Conservation (phyloP, 2,888 invertebrate species). For the Ophion ellenae region DNA sequence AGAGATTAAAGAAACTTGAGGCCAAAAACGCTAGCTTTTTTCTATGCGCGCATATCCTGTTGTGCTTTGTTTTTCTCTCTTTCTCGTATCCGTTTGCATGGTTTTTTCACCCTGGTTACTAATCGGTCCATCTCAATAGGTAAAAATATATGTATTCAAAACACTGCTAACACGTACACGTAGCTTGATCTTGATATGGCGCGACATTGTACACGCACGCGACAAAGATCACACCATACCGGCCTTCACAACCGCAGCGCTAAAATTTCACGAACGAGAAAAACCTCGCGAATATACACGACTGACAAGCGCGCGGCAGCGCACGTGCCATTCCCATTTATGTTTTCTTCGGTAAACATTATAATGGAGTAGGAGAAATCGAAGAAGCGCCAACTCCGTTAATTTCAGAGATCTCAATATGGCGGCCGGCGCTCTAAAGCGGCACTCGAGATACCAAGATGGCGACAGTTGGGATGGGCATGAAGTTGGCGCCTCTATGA, state of each 20-base stretch:
- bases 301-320: constrained; percentile 48
- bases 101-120: constrained; percentile 19
- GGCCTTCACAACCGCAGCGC: constrained; percentile 19
- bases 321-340: constrained; percentile 24
- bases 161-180: constrained; percentile 42
- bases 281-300: constrained; percentile 1
- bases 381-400: not conserved
- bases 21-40: constrained; percentile 20
- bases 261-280: constrained; percentile 10
- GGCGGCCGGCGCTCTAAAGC: not conserved
- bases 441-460: not conserved
- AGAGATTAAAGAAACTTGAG: constrained; percentile 11
- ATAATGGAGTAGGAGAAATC: not conserved
- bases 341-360: not conserved
- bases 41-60: constrained; percentile 27
- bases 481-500: not conserved
- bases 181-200: constrained; percentile 41
- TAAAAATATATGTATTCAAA: not conserved
- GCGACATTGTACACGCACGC: not conserved
- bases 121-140: not conserved
- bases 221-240: not conserved
- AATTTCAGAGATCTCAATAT: not conserved
- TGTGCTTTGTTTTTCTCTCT: constrained; percentile 24
- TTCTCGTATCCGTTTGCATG: constrained; percentile 59
- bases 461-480: not conserved